Percentiles rank a stretch among this genome's conserved stretches.
Evolutionary conservation across 2,888 invertebrate species (phyloP).

Genomic region (Andrena haemorrhoa): DNA sequence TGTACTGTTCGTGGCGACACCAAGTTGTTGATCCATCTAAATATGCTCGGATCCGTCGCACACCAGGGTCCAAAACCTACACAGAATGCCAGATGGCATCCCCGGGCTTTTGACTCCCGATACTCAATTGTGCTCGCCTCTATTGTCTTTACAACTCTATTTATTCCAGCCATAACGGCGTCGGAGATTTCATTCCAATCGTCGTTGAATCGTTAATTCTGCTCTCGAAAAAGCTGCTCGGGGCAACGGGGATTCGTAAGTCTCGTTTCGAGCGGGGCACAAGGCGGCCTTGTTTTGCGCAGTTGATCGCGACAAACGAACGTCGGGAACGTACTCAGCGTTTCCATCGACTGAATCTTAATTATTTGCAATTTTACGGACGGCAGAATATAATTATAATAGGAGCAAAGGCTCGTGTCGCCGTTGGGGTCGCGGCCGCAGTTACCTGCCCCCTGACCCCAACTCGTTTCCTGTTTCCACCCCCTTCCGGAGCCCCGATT

Average conservation of each 20-base stretch:
- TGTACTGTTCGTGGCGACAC: no score
- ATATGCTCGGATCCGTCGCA: no score
- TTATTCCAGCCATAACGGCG: no score
- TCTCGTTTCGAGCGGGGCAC: not conserved
- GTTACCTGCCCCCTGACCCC: constrained; percentile 77
- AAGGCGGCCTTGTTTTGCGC: not conserved
- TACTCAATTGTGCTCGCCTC: no score
- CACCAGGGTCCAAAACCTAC: no score
- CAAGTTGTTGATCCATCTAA: no score
- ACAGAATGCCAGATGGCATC: no score
- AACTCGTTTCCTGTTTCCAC: constrained; percentile 67
- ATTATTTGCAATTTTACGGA: constrained; percentile 83
- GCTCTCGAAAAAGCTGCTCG: not conserved
- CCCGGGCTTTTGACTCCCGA: no score
- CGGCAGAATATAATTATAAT: constrained; percentile 82
- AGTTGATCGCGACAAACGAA: constrained; percentile 45
- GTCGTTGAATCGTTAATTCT: not conserved
- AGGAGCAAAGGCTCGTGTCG: constrained; percentile 78
- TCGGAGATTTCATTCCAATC: not conserved
- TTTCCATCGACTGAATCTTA: constrained; percentile 80
- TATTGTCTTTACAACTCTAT: no score
- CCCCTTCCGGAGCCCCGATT: constrained; percentile 42
- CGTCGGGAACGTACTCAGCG: constrained; percentile 69
- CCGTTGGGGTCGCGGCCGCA: constrained; percentile 77
- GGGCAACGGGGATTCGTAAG: not conserved